These are phyloP conservation scores for Aptenodytes patagonicus DNA, from an alignment of 2,113 vertebrate species.

Conservation along the genomic window DNA sequence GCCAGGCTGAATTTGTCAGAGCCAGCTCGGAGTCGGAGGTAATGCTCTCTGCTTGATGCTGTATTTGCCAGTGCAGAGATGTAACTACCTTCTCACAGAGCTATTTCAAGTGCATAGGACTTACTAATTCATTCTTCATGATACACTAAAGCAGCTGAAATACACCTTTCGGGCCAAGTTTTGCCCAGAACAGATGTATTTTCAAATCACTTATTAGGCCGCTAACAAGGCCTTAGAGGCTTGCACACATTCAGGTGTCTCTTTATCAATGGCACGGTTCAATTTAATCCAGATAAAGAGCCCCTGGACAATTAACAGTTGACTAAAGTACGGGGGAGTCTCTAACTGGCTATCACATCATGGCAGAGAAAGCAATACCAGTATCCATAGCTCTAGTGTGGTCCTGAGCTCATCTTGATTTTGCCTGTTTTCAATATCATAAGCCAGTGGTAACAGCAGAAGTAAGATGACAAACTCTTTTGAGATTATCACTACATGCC, in stretches of 20 bases:
- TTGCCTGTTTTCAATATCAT: neutral
- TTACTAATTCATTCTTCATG: conserved; percentile 18
- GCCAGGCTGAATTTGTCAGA: neutral
- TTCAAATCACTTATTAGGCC: conserved; percentile 35
- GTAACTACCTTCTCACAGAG: neutral
- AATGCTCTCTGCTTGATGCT: neutral
- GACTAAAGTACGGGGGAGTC: neutral
- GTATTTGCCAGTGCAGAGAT: neutral
- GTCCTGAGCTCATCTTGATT: neutral
- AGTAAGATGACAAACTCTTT: neutral
- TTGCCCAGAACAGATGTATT: conserved; percentile 51
- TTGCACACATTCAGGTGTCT: conserved; percentile 25
- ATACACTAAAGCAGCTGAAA: conserved; percentile 13
- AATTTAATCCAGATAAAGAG: conserved; percentile 38
- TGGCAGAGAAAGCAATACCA: neutral
- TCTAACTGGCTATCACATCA: neutral
- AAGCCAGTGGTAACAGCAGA: neutral
- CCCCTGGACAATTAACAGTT: conserved; percentile 16
- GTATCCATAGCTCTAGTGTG: neutral
- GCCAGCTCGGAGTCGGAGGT: fast-evolving
- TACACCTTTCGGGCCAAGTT: conserved; percentile 36
- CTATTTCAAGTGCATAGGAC: neutral
- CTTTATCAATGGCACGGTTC: conserved; percentile 35
- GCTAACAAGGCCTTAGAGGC: conserved; percentile 44
- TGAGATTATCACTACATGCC: neutral